These are phyloP conservation scores for Rhinolophus ferrumequinum DNA, from an alignment of 2,113 vertebrate species.

Conservation along the genomic window DNA sequence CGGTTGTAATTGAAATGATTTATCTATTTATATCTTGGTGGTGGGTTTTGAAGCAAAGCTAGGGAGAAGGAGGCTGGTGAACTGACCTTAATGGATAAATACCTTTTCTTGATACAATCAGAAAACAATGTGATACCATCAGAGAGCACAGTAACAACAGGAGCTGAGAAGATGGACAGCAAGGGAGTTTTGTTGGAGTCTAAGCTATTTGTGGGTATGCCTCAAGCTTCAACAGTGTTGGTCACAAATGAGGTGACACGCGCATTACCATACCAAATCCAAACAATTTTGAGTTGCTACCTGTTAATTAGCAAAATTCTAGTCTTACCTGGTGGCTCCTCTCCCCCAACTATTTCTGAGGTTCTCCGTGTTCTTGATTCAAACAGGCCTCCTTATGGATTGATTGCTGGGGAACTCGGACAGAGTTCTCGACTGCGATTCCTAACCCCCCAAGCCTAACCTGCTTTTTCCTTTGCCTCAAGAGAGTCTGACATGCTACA, in stretches of 20 bases:
- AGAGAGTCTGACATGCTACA: not conserved
- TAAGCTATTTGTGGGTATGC: not conserved
- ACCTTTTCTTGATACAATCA: not conserved
- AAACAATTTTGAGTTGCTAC: not conserved
- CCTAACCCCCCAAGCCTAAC: not conserved
- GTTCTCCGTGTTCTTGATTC: not conserved
- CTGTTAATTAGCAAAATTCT: not conserved
- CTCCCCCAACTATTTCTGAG: not conserved
- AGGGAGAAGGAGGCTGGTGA: not conserved
- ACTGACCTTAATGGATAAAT: not conserved
- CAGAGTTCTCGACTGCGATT: not conserved
- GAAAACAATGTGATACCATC: not conserved
- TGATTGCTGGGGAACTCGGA: not conserved
- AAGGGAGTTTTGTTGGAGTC: not conserved
- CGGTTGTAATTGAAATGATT: slow-evolving; percentile 2
- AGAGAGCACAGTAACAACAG: not conserved
- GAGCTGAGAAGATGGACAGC: not conserved
- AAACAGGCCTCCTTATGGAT: not conserved
- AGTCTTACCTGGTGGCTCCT: not conserved
- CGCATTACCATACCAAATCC: not conserved
- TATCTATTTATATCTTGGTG: not conserved
- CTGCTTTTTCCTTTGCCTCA: not conserved
- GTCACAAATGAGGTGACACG: not conserved
- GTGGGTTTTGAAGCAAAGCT: not conserved
- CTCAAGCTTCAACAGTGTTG: not conserved